phyloP scores from a whole-genome alignment of 2,113 vertebrate species.

The Poicephalus meyeri region DNA sequence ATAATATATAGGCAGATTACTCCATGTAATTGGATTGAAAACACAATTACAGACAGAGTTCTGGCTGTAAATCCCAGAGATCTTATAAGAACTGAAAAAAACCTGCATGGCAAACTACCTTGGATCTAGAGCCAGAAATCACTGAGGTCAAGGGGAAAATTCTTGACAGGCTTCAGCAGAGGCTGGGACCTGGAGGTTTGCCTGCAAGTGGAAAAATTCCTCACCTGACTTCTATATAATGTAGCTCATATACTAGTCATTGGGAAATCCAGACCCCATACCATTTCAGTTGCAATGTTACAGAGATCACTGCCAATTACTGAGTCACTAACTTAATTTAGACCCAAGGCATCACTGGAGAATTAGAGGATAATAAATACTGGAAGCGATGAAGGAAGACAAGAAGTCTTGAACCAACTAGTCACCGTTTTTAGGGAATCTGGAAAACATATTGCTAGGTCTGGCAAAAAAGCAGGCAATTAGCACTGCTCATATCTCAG shows the following conservation, averaged over 20 bases:
- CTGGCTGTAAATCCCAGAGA: background rate
- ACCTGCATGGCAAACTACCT: background rate
- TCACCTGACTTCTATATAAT: background rate
- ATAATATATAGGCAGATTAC: background rate
- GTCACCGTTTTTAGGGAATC: background rate
- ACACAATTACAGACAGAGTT: background rate
- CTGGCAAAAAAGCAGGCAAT: background rate
- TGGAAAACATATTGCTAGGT: slow-evolving; percentile 9
- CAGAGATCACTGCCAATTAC: slow-evolving; percentile 30
- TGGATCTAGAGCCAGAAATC: background rate
- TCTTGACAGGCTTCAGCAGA: background rate
- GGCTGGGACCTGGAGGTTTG: background rate
- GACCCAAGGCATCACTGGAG: background rate
- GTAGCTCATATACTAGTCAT: background rate
- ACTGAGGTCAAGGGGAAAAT: background rate
- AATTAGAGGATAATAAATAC: slow-evolving; percentile 47
- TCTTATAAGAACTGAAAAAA: background rate
- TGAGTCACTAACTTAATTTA: slow-evolving; percentile 49
- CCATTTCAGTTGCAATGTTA: background rate
- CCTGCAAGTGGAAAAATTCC: background rate
- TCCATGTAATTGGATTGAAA: background rate
- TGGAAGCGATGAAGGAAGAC: background rate
- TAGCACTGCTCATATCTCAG: background rate
- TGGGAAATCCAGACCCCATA: background rate
- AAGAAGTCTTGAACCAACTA: background rate